Conservation (phyloP, 2,888 invertebrate species). For the Gnatocerus cornutus region DNA sequence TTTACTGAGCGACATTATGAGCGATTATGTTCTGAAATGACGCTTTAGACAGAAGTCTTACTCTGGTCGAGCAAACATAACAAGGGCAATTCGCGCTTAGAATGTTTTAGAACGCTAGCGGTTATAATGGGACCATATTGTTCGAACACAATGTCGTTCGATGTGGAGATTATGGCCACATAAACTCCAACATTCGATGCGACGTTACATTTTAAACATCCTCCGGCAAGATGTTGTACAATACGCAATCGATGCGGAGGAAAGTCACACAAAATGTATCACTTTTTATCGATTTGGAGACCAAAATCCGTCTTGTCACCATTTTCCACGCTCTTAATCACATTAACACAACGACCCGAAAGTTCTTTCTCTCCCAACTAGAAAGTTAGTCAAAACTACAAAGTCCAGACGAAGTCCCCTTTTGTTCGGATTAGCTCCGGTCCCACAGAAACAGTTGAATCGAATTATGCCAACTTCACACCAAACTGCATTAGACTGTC, state of each 20-base stretch:
- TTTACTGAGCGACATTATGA: slow-evolving; percentile 7
- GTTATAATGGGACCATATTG: slow-evolving; percentile 39
- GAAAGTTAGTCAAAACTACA: too few species aligned
- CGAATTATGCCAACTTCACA: not conserved
- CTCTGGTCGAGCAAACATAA: slow-evolving; percentile 15
- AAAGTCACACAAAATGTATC: too few species aligned
- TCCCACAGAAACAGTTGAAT: too few species aligned
- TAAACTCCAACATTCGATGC: slow-evolving; percentile 33
- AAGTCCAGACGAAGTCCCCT: too few species aligned
- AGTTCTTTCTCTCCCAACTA: slow-evolving; percentile 1
- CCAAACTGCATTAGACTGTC: too few species aligned
- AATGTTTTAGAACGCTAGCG: slow-evolving; percentile 27
- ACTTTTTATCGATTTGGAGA: too few species aligned
- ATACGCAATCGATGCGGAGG: slow-evolving; percentile 31
- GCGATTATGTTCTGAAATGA: not conserved
- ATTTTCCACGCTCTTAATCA: too few species aligned
- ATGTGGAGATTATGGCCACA: slow-evolving; percentile 39
- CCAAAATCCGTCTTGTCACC: not conserved
- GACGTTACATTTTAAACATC: slow-evolving; percentile 39
- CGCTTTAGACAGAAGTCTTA: slow-evolving; percentile 10
- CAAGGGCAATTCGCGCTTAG: slow-evolving; percentile 10
- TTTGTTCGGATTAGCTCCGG: too few species aligned
- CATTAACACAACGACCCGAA: too few species aligned
- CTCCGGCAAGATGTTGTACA: slow-evolving; percentile 34
- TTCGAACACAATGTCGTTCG: slow-evolving; percentile 41